Conservation (phyloP, 92 coral and sea anemone species). For the Montipora capitata region DNA sequence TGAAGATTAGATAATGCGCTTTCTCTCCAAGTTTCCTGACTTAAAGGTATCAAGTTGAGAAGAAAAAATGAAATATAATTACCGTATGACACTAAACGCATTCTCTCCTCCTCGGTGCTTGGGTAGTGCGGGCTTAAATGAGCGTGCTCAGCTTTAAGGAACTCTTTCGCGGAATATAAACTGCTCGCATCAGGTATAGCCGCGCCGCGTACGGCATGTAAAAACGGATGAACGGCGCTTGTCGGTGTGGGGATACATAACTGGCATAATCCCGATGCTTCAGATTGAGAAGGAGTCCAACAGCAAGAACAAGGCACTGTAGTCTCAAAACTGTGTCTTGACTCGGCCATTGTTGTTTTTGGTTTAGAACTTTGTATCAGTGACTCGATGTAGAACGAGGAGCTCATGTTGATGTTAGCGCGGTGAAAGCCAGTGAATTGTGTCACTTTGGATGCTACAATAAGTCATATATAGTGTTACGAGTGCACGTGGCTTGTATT, state of each 20-base stretch:
- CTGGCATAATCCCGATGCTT: slow-evolving; percentile 92
- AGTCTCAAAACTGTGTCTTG: slow-evolving; percentile 84
- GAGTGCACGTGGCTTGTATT: slow-evolving; percentile 85
- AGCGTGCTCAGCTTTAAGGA: slow-evolving; percentile 85
- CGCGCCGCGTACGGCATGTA: slow-evolving; percentile 91
- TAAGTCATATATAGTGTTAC: slow-evolving; percentile 63
- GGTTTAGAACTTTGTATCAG: slow-evolving; percentile 93
- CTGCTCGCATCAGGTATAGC: slow-evolving; percentile 82
- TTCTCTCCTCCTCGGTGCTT: slow-evolving; percentile 82
- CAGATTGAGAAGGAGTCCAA: slow-evolving; percentile 97
- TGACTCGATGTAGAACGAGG: slow-evolving; percentile 98
- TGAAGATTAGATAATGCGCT: slow-evolving; percentile 36
- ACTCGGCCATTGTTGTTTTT: slow-evolving; percentile 77
- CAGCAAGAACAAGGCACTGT: slow-evolving; percentile 97
- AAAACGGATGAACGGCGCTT: slow-evolving; percentile 84
- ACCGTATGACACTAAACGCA: slow-evolving; percentile 94
- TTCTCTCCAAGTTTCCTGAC: slow-evolving; percentile 19
- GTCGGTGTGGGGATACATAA: slow-evolving; percentile 92
- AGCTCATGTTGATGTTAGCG: slow-evolving; percentile 79
- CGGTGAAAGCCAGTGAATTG: slow-evolving; percentile 60
- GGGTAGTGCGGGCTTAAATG: slow-evolving; percentile 88
- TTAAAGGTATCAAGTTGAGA: slow-evolving; percentile 25
- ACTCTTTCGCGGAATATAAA: slow-evolving; percentile 77
- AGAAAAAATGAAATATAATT: slow-evolving; percentile 63
- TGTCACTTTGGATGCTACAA: slow-evolving; percentile 55